phyloP scores from a whole-genome alignment of 2,888 invertebrate species.

The Lysandra bellargus region DNA sequence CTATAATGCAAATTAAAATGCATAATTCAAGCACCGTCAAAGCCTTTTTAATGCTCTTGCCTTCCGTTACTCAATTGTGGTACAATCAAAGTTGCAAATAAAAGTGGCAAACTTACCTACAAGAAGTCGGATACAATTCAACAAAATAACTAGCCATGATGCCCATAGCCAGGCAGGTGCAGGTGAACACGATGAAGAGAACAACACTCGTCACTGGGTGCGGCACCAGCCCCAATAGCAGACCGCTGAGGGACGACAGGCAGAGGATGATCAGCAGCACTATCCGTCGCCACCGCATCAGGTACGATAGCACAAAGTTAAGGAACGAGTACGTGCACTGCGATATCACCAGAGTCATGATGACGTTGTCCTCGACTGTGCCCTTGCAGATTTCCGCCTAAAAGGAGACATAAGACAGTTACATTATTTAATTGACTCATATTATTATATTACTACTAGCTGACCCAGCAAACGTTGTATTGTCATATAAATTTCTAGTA shows the following conservation, averaged over 20 bases:
- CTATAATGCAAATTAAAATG: no score
- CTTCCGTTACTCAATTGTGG: no score
- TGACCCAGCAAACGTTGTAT: no score
- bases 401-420: conserved; percentile 35
- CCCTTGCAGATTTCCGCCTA: conserved; percentile 72
- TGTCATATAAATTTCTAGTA: no score
- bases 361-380: conserved; percentile 80
- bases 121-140: conserved; percentile 69
- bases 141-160: conserved; percentile 72
- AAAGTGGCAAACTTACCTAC: conserved; percentile 53
- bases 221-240: conserved; percentile 61
- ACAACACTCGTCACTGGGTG: conserved; percentile 68
- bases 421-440: not conserved
- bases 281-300: conserved; percentile 76
- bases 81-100: not conserved
- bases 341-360: conserved; percentile 83
- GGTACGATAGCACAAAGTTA: conserved; percentile 79
- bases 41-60: no score
- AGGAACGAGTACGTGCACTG: conserved; percentile 82
- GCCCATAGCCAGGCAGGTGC: conserved; percentile 71
- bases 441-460: no score
- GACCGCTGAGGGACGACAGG: conserved; percentile 78
- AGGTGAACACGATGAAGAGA: conserved; percentile 66
- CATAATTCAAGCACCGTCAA: no score
- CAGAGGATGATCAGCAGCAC: conserved; percentile 72